Base-by-base conservation (phyloP, 2,888 invertebrate species). In the Spialia ferax region DNA sequence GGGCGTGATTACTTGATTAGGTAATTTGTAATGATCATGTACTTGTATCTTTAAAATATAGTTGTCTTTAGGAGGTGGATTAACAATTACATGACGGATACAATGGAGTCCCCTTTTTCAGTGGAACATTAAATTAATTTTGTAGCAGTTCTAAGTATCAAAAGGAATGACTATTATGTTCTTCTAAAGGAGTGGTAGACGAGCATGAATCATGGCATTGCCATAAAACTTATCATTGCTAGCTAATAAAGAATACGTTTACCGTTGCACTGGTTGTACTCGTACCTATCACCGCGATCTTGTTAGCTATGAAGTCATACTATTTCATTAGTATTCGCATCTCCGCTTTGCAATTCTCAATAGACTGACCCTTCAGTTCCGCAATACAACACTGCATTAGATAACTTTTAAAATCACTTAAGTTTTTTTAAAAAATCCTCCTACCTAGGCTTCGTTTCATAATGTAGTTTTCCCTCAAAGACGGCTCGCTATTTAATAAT, bases 341-440 rank as follows among this genome's bases (percentile, higher is more conserved):
- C 64, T 57, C 48, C 2, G 64, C 64, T 57, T 57, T n/a, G 48
- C 48, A 26, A 20, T 29, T 56, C 64, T 64, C 64, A 15, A 60
- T 48, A 60, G 55, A 29, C 20, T 11, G 57, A 22, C 22, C 64
- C 56, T 32, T 54, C 26, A 63, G 55, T 56, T 56, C 63, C 48
- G 55, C 55, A 63, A 63, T 63, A 56, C 63, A 63, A 45, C 63
- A 48, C 63, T 56, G 63, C 63, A 45, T 55, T 63, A 63, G 55
- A 55, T 20, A n/a, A n/a, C n/a, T n/a, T n/a, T n/a, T 20, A 11
- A 63, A 29, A 45, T 54, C 45, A 55, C 56, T 64, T 15, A 56
- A 61, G 42, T 45, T 55, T 32, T 32, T 56, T 32, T 15, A 26
- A 38, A 54, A 42, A 18, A 42, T 54, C 32, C 52, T 55, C 48